Percentiles rank a stretch among this genome's conserved stretches.
Evolutionary conservation across 2,113 vertebrate genomes (phyloP).

Genomic region (Poeciliopsis occidentalis): DNA sequence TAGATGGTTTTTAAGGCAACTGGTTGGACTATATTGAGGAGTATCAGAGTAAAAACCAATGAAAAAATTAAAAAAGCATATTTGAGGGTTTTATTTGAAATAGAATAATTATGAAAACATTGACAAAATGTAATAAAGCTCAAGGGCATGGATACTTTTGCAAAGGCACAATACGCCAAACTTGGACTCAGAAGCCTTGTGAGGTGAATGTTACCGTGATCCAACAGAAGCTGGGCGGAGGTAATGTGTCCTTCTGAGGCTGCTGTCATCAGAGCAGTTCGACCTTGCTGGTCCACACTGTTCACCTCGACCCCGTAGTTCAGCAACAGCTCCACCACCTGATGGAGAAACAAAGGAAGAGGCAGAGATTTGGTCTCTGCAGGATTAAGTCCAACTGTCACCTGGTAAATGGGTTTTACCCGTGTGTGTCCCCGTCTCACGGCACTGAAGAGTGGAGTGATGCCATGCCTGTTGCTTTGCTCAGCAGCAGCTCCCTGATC

Average conservation of each 20-base stretch:
- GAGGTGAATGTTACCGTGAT: constrained; percentile 82
- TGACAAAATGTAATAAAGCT: too few relatives aligned
- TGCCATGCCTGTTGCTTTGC: constrained; percentile 87
- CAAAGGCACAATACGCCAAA: too few relatives aligned
- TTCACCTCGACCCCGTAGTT: constrained; percentile 92
- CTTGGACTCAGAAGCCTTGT: not conserved
- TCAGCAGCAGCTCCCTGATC: constrained; percentile 90
- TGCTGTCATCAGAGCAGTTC: constrained; percentile 94
- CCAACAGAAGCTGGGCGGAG: constrained; percentile 90
- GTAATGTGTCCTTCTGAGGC: constrained; percentile 92
- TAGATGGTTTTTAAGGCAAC: too few relatives aligned
- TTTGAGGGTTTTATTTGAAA: too few relatives aligned
- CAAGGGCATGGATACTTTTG: too few relatives aligned
- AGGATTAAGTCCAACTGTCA: not conserved
- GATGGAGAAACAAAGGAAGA: constrained; percentile 5
- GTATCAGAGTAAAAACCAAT: too few relatives aligned
- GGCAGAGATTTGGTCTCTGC: not conserved
- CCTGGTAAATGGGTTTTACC: constrained; percentile 69
- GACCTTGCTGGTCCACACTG: constrained; percentile 93
- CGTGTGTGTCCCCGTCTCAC: constrained; percentile 94
- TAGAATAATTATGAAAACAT: too few relatives aligned
- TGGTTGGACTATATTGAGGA: too few relatives aligned
- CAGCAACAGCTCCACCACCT: constrained; percentile 93
- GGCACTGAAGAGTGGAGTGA: constrained; percentile 90
- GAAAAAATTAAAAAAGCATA: too few relatives aligned